Conservation (phyloP, 2,113 vertebrate species). For the Coturnix japonica region DNA sequence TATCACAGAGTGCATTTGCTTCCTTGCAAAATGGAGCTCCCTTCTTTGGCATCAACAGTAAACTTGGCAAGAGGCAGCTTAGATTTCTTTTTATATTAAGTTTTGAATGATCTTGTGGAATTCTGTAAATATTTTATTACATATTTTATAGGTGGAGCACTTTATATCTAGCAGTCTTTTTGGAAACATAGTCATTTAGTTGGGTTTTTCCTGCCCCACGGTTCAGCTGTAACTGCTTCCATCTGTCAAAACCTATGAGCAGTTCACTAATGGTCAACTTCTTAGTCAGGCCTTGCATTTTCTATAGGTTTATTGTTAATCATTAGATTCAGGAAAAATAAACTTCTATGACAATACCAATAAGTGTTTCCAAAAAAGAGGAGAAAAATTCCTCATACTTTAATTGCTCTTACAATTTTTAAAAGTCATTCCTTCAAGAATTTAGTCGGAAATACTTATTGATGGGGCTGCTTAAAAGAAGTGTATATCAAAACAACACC, state of each 20-base stretch:
- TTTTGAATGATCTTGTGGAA: conserved; percentile 58
- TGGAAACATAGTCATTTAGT: conserved; percentile 43
- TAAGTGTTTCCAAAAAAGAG: conserved; percentile 3
- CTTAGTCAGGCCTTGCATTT: conserved; percentile 70
- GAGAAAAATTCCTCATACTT: conserved; percentile 21
- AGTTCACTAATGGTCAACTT: conserved; percentile 70
- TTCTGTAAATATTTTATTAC: conserved; percentile 70
- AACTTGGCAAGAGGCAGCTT: conserved; percentile 26
- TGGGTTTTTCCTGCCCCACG: conserved; percentile 59
- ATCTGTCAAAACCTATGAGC: conserved; percentile 66
- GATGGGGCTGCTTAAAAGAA: neutral
- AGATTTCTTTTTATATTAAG: conserved; percentile 17
- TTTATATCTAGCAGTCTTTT: conserved; percentile 66
- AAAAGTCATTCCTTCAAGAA: neutral
- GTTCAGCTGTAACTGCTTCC: conserved; percentile 72
- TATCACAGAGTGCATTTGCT: conserved; percentile 43
- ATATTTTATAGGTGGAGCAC: conserved; percentile 60
- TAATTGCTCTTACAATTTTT: conserved; percentile 9
- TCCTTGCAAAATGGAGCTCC: conserved; percentile 34
- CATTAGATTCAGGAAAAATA: conserved; percentile 61
- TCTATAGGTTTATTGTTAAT: conserved; percentile 67
- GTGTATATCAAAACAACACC: fast-evolving
- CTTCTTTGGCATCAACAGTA: neutral
- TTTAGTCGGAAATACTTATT: neutral
- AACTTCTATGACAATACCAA: conserved; percentile 35